Percentiles rank a stretch among this genome's conserved stretches.
Evolutionary conservation across 2,797 vertebrate genomes (phyloP).

Genomic region (Hapalemur alaotrensis): DNA sequence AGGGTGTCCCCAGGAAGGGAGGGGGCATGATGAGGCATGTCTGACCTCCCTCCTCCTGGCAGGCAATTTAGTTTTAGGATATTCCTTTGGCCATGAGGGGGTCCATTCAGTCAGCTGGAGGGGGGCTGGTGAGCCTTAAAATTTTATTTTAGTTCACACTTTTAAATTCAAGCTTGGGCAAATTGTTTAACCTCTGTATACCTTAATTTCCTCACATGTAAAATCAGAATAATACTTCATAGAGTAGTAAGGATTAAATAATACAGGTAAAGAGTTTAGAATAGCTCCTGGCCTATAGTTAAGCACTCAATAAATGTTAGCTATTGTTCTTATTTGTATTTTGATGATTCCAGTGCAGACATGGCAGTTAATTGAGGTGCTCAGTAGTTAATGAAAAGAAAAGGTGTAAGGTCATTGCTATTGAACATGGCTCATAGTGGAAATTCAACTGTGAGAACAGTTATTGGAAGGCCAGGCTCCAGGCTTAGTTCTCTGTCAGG

Average conservation of each 20-base stretch:
- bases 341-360: not conserved
- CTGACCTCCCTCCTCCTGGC: too few species aligned
- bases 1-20: too few species aligned
- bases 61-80: too few species aligned
- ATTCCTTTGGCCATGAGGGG: too few species aligned
- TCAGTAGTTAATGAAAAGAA: not conserved
- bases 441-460: not conserved
- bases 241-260: not conserved
- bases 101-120: too few species aligned
- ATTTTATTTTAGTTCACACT: too few species aligned
- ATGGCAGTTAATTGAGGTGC: not conserved
- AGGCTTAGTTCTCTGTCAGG: not conserved
- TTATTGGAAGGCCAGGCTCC: not conserved
- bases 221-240: not conserved
- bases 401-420: not conserved
- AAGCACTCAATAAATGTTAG: not conserved
- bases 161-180: not conserved
- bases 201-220: not conserved
- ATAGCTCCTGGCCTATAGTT: not conserved
- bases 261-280: not conserved
- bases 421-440: not conserved
- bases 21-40: too few species aligned
- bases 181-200: not conserved
- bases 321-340: slow-evolving; percentile 11
- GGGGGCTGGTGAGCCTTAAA: too few species aligned